Conservation (phyloP, 2,113 vertebrate genomes). For the Marmota monax region DNA sequence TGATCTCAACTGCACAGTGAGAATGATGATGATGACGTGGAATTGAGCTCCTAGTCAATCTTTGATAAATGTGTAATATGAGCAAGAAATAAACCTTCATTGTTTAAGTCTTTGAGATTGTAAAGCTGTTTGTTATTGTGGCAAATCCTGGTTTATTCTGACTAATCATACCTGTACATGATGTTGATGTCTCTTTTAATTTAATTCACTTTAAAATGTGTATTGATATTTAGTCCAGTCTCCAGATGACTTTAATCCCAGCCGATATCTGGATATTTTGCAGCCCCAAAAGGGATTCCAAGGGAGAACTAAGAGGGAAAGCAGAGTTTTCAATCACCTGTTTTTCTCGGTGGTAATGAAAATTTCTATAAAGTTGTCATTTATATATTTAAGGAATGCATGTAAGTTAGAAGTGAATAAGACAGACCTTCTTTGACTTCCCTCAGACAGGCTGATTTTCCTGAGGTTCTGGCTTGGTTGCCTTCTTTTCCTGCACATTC, state of each 20-base stretch:
- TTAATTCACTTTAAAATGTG: neutral
- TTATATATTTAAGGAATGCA: neutral
- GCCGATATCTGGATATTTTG: neutral
- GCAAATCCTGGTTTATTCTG: slow-evolving; percentile 8
- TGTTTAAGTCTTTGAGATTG: neutral
- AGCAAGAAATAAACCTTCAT: neutral
- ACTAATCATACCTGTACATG: neutral
- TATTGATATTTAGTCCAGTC: neutral
- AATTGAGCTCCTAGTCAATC: neutral
- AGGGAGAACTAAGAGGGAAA: neutral
- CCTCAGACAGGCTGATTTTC: neutral
- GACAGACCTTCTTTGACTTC: neutral
- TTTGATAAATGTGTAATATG: neutral
- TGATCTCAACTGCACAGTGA: neutral
- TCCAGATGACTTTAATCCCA: neutral
- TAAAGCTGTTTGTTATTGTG: neutral
- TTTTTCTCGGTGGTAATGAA: neutral
- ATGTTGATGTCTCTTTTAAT: slow-evolving; percentile 14
- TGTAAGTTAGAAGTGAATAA: neutral
- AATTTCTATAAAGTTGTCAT: slow-evolving; percentile 12
- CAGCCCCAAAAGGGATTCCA: neutral
- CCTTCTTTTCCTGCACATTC: neutral
- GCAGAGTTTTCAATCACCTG: neutral
- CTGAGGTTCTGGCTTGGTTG: neutral
- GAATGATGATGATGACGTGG: neutral